Conservation (phyloP, 2,888 invertebrate species). For the Xylota segnis region DNA sequence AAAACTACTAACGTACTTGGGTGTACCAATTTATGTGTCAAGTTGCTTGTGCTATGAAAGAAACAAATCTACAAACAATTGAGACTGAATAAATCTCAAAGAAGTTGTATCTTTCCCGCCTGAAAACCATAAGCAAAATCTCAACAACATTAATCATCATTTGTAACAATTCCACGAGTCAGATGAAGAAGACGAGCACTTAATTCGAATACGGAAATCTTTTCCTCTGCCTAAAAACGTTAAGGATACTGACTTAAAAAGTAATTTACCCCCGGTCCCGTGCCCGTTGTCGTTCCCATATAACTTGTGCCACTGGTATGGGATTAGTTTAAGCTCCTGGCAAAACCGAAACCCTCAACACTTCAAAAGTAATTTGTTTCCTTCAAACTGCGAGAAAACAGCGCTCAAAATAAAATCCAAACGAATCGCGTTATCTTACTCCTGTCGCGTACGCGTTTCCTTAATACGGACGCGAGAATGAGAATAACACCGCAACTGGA, state of each 20-base stretch:
- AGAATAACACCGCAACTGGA: constrained; percentile 33
- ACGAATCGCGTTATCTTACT: constrained; percentile 31
- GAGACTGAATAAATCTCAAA: constrained; percentile 17
- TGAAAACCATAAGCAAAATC: not conserved
- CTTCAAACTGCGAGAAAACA: constrained; percentile 65
- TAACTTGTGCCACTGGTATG: constrained; percentile 7
- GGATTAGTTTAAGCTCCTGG: constrained; percentile 69
- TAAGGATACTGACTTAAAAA: constrained; percentile 67
- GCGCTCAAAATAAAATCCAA: constrained; percentile 59
- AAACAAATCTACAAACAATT: constrained; percentile 31
- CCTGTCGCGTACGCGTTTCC: constrained; percentile 33
- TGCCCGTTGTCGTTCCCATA: not conserved
- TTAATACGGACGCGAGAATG: constrained; percentile 38
- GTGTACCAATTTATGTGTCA: not conserved
- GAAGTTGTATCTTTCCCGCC: not conserved
- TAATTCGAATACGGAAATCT: constrained; percentile 31
- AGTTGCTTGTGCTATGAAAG: not conserved
- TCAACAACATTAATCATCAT: constrained; percentile 64
- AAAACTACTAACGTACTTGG: not conserved
- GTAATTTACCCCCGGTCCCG: constrained; percentile 54
- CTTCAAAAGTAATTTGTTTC: constrained; percentile 76
- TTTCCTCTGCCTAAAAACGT: constrained; percentile 23
- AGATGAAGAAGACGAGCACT: not conserved
- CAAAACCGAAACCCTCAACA: constrained; percentile 69
- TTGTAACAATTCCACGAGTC: constrained; percentile 40